Evolutionary conservation across 1,140 invertebrate genomes (phyloP).

Genomic region (Andricus grossulariae): DNA sequence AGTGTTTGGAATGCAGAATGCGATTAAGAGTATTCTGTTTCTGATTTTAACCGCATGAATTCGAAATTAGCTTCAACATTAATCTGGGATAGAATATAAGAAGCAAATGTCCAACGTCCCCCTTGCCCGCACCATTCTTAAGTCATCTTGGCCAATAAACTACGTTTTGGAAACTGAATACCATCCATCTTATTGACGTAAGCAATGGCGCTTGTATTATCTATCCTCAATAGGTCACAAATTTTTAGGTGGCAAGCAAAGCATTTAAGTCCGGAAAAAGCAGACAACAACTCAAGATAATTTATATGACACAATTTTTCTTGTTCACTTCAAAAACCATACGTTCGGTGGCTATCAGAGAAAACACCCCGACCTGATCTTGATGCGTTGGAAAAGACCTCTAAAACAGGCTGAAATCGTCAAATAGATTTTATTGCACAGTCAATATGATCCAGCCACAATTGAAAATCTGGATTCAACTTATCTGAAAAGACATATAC

Average conservation of each 20-base stretch:
- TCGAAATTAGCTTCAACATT: constrained; percentile 1
- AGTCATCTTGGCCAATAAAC: no score
- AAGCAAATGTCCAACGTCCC: constrained; percentile 32
- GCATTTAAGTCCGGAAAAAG: not conserved
- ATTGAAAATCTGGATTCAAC: not conserved
- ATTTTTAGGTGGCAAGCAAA: not conserved
- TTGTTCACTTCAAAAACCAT: not conserved
- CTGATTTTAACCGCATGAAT: not conserved
- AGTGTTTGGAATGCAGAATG: no score
- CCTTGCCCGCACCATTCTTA: constrained; percentile 29
- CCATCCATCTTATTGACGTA: no score
- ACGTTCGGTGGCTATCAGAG: not conserved
- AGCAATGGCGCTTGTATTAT: not conserved
- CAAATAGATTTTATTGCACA: not conserved
- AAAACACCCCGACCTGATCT: not conserved
- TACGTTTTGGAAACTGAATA: no score
- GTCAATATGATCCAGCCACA: not conserved
- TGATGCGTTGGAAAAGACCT: not conserved
- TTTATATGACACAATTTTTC: no score
- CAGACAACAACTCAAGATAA: no score
- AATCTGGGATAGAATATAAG: constrained; percentile 22
- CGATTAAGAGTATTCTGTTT: not conserved
- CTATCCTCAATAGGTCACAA: not conserved
- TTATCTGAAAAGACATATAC: no score
- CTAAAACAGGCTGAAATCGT: not conserved